Base-by-base conservation (phyloP, 2,888 invertebrate species). In the Linnaemya vulpina region DNA sequence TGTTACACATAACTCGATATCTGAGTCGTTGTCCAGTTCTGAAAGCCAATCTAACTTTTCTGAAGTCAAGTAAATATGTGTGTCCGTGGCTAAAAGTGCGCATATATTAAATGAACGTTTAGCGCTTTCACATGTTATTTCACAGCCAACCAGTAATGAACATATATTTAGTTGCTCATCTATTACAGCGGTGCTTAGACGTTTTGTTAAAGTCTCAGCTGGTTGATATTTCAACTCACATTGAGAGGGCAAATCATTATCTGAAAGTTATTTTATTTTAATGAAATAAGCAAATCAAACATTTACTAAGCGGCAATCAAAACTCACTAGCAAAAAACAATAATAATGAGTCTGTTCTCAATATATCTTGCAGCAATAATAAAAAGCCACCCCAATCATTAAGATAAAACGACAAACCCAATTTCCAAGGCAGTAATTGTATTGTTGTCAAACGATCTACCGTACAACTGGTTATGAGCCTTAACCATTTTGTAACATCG, bases 351-450 rank as follows among this genome's bases (percentile, higher is more conserved):
- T 93, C 93, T 1, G 94, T 94, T 71, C 94, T 90, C 65, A 93
- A 90, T 67, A 93, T 92, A 88, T 94, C 94, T 89, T 94, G 93
- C 22, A 94, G 87, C 43, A 94, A 88, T 13, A 92, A 87, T 22
- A 90, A 87, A 43, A 91, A 89, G n/a, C 89, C 90, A 25, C 90
- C 92, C 87, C 92, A 92, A 68, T 92, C 91, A 62, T 92, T 91
- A 3, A 94, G 87, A 20, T 91, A 90, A n/a, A 94, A 91, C 0
- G 93, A 89, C 46, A 94, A 86, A 0, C 94, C 94, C 86, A 94
- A 92, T 87, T 94, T 93, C 91, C 93, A 94, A n/a, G 94, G 93
- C 78, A 94, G 86, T n/a, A 93, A 89, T 30, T 93, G 92, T 68
- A 94, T 90, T 3, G 89, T 90, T 86, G 93, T 91, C 15, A 94